Conservation (phyloP, 2,113 vertebrate species). For the Phalacrocorax aristotelis region DNA sequence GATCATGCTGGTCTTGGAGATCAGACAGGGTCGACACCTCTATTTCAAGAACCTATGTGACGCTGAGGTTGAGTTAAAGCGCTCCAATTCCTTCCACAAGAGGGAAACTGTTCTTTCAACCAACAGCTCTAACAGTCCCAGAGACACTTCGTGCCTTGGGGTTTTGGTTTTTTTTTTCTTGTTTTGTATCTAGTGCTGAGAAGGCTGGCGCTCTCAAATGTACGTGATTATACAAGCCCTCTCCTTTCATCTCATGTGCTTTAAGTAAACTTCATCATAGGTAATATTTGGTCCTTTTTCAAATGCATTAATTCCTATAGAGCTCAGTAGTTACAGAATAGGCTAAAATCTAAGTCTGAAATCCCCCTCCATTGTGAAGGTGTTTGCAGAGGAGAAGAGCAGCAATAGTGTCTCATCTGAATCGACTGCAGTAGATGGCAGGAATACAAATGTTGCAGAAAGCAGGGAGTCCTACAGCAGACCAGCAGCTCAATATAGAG, state of each 20-base stretch:
- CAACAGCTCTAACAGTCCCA: too few species aligned
- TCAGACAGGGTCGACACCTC: neutral
- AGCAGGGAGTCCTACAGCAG: neutral
- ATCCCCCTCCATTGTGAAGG: neutral
- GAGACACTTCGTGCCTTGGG: neutral
- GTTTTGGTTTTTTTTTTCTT: neutral
- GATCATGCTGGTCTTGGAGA: neutral
- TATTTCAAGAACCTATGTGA: neutral
- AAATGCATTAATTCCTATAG: neutral
- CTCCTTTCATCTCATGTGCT: neutral
- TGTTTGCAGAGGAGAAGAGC: neutral
- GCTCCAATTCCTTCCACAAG: neutral
- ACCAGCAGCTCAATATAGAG: neutral
- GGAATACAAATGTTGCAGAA: neutral
- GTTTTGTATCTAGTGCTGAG: neutral
- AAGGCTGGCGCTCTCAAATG: accelerated
- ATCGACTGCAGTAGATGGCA: neutral
- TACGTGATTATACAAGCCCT: neutral
- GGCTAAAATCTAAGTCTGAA: neutral
- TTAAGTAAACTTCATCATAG: neutral
- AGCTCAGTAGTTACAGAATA: neutral
- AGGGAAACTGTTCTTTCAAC: neutral
- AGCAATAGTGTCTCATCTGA: neutral
- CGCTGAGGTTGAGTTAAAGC: neutral
- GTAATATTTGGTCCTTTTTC: neutral